Evolutionary conservation across 2,888 invertebrate species (phyloP).

Genomic region (Therioaphis trifolii): DNA sequence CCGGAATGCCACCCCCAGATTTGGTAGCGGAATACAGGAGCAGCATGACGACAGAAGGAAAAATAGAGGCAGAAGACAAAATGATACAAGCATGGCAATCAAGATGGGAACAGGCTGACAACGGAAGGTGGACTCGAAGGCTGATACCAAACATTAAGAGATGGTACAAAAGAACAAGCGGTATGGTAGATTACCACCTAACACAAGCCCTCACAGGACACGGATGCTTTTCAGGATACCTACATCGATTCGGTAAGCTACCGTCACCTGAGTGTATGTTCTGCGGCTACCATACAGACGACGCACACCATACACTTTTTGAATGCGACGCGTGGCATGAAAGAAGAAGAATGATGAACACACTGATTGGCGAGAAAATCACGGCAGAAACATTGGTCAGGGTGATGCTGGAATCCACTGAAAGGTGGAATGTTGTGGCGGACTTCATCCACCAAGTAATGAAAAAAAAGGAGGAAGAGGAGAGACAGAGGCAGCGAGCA

Average conservation of each 20-base stretch:
- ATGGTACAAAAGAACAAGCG: background rate
- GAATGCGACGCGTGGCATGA: background rate
- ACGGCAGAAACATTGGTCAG: background rate
- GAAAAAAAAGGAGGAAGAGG: background rate
- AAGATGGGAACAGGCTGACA: background rate
- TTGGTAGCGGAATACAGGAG: background rate
- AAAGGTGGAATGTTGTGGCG: background rate
- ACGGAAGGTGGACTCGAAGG: background rate
- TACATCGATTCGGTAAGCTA: background rate
- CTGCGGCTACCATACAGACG: background rate
- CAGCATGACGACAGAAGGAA: no score
- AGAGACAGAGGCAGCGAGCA: background rate
- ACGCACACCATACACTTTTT: background rate
- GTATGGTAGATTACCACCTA: background rate
- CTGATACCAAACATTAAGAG: background rate
- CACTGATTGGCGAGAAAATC: background rate
- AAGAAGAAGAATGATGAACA: background rate
- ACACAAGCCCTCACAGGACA: no score
- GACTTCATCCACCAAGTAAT: background rate
- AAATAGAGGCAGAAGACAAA: background rate
- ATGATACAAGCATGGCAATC: background rate
- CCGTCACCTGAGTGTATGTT: background rate
- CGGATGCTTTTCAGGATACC: background rate
- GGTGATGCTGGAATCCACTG: background rate
- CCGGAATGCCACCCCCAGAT: background rate